Conservation (phyloP, 2,113 vertebrate genomes). For the Xiphias gladius region DNA sequence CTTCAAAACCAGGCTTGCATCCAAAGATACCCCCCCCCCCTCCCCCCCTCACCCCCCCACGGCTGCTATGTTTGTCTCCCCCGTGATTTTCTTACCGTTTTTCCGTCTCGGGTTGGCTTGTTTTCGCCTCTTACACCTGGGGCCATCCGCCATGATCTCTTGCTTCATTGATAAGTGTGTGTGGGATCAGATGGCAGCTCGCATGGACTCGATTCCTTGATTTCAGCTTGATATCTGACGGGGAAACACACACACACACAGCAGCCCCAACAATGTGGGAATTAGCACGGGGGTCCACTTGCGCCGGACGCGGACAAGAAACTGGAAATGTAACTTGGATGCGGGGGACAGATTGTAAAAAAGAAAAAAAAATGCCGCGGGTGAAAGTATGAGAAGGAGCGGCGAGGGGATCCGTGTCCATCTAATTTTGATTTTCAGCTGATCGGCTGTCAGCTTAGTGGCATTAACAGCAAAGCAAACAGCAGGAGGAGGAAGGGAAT, state of each 20-base stretch:
- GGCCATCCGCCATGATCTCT: constrained; percentile 99
- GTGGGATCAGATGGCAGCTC: constrained; percentile 96
- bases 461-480: constrained; percentile 45
- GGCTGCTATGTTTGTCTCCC: constrained; percentile 17
- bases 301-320: constrained; percentile 70
- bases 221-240: constrained; percentile 91
- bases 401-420: constrained; percentile 41
- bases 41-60: not conserved
- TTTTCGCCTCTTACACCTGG: constrained; percentile 99
- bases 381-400: constrained; percentile 47
- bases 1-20: constrained; percentile 49
- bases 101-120: constrained; percentile 98
- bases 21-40: constrained; percentile 31
- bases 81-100: constrained; percentile 92
- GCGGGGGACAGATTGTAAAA: constrained; percentile 67
- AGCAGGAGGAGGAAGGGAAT: constrained; percentile 66
- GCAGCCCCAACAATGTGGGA: constrained; percentile 84
- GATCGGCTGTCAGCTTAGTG: constrained; percentile 61
- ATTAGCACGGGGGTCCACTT: constrained; percentile 83
- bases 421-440: constrained; percentile 60
- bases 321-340: constrained; percentile 70
- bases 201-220: constrained; percentile 95
- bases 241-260: constrained; percentile 80
- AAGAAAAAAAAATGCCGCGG: constrained; percentile 30
- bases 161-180: constrained; percentile 97